Evolutionary conservation across 1,140 invertebrate genomes (phyloP), one percentile per base, ranked within the genome.

Genomic region (Drosophila sucinea): DNA sequence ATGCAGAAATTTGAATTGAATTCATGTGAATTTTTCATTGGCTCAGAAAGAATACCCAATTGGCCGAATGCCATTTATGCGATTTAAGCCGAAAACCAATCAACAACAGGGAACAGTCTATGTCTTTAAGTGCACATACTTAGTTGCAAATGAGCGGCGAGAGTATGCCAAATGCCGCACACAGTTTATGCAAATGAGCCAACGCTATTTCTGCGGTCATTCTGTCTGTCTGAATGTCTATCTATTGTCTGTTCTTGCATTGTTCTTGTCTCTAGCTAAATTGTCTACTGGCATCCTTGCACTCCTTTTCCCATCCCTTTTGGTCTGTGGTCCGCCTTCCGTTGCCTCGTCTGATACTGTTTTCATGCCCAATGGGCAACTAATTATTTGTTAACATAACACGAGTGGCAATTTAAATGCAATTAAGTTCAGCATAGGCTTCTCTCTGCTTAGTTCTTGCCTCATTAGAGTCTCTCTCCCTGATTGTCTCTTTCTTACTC

Each of bases 371-470:
- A 72, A 54, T 87, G 83, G 83, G 72, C 79, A 79, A 87, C 83
- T 86, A 86, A 86, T 86, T 86, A 86, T 86, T 86, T 86, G 83
- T 86, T 87, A 86, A 86, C 84, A 86, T 86, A 86, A 86, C 83
- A 86, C 83, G 79, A 86, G 83, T 87, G 84, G 83, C 83, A 87
- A 86, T 86, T 86, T 87, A 86, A 86, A 86, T 86, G 83, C 83
- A 86, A 86, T 86, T 86, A 86, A 86, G 83, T 65, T 64, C 79
- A 70, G 72, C 69, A 51, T 60, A 68, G 79, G 68, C 51, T 25
- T 44, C 35, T 35, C n/a, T n/a, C 17, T 32, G 35, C 51, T 61
- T 65, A 57, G 44, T 54, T 41, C 64, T 58, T 64, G 67, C 74
- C 82, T 87, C 83, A 86, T 86, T 86, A 86, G 83, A 64, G 55